Percentiles rank a stretch among this genome's conserved stretches.
Evolutionary conservation across 2,113 vertebrate genomes (phyloP).

Genomic region (Muntiacus muntjak): DNA sequence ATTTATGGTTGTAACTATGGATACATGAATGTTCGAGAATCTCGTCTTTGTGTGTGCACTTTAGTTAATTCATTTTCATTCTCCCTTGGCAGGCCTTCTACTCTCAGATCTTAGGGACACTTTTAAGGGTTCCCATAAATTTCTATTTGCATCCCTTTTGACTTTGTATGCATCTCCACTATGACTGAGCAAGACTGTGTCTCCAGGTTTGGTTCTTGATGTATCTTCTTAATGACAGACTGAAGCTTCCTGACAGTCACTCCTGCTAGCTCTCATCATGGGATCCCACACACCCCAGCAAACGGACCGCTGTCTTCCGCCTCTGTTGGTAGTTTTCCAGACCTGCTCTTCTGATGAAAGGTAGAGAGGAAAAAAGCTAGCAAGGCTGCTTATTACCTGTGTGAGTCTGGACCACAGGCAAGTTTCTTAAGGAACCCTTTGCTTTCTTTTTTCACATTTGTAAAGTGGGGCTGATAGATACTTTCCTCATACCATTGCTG

Average conservation of each 20-base stretch:
- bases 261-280: not conserved
- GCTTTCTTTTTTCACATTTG: not conserved
- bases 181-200: not conserved
- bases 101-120: not conserved
- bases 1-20: not conserved
- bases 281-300: too few relatives aligned
- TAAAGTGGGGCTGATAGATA: not conserved
- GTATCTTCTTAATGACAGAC: not conserved
- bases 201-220: not conserved
- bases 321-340: not conserved
- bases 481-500: not conserved
- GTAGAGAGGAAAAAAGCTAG: not conserved
- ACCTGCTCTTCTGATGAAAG: not conserved
- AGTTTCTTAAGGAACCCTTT: not conserved
- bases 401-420: too few relatives aligned
- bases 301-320: fast-evolving
- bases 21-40: not conserved
- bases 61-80: not conserved
- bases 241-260: not conserved
- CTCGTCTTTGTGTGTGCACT: not conserved
- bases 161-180: not conserved
- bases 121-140: not conserved
- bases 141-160: not conserved
- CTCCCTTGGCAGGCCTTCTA: not conserved
- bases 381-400: not conserved